Conservation (phyloP, 2,113 vertebrate species). For the Rostratula benghalensis region DNA sequence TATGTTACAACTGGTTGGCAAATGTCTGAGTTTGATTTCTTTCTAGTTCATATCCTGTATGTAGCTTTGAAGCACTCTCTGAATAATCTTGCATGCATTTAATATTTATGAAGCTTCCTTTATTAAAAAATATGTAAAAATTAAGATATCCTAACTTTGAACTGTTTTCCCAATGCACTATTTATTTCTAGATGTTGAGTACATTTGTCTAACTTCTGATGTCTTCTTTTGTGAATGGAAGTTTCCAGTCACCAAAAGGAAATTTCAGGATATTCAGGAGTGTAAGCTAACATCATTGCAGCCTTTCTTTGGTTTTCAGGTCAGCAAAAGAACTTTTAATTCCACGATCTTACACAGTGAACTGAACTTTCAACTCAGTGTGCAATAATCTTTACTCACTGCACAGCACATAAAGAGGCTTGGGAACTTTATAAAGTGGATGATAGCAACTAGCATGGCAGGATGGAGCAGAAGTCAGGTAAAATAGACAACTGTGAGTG, state of each 20-base stretch:
- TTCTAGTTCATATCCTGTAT: neutral
- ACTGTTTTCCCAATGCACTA: neutral
- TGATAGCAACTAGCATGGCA: neutral
- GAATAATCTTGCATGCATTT: neutral
- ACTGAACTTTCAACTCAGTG: neutral
- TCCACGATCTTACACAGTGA: neutral
- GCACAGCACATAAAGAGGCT: neutral
- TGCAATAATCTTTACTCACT: neutral
- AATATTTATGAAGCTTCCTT: conserved; percentile 12
- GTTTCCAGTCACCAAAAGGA: neutral
- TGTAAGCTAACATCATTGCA: neutral
- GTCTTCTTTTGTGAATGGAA: neutral
- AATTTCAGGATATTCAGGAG: neutral
- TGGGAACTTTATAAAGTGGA: neutral
- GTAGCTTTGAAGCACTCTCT: neutral
- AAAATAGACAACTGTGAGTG: neutral
- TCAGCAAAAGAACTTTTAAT: neutral
- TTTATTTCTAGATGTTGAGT: neutral
- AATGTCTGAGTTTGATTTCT: neutral
- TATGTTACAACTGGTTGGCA: neutral
- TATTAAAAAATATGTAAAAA: conserved; percentile 12
- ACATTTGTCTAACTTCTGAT: neutral
- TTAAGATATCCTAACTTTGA: neutral
- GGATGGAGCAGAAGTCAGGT: neutral
- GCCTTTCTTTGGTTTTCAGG: neutral